phyloP scores from a whole-genome alignment of 2,888 invertebrate genomes.

The Plebejus argus region DNA sequence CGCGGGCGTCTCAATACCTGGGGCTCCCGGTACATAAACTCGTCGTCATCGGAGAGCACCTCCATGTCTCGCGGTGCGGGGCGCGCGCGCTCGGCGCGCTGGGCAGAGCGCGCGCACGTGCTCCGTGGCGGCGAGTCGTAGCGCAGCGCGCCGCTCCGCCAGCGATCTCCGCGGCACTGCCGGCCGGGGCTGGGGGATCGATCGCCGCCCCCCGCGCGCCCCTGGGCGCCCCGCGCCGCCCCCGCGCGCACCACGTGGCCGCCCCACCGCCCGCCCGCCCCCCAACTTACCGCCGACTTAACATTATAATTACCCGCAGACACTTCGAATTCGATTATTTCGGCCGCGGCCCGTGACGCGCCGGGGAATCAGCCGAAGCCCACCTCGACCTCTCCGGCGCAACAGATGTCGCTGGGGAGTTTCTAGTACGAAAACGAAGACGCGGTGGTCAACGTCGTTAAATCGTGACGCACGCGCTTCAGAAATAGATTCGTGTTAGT shows the following conservation, averaged over 20 bases:
- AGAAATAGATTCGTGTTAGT: constrained; percentile 66
- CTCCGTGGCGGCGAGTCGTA: constrained; percentile 61
- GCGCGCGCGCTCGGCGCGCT: constrained; percentile 66
- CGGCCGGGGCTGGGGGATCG: constrained; percentile 56
- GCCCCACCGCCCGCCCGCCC: constrained; percentile 39
- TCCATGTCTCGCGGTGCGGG: constrained; percentile 65
- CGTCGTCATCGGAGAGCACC: constrained; percentile 78
- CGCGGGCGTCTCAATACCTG: constrained; percentile 57
- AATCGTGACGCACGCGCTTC: constrained; percentile 55
- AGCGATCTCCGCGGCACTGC: constrained; percentile 74
- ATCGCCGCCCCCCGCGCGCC: constrained; percentile 59
- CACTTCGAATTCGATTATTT: constrained; percentile 23
- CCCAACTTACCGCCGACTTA: constrained; percentile 27
- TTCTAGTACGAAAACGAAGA: constrained; percentile 58
- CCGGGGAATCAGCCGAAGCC: not conserved
- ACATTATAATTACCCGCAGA: constrained; percentile 30
- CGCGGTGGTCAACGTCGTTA: constrained; percentile 50
- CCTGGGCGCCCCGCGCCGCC: constrained; percentile 50
- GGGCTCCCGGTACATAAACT: constrained; percentile 70
- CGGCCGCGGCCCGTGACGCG: not conserved
- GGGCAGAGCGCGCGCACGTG: constrained; percentile 68
- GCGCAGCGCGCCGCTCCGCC: constrained; percentile 74
- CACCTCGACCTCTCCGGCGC: constrained; percentile 57
- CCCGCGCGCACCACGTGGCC: constrained; percentile 47
- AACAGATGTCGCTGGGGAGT: constrained; percentile 74